Evolutionary conservation across 1,140 invertebrate genomes (phyloP).

Genomic region (Bursaphelenchus mucronatus): DNA sequence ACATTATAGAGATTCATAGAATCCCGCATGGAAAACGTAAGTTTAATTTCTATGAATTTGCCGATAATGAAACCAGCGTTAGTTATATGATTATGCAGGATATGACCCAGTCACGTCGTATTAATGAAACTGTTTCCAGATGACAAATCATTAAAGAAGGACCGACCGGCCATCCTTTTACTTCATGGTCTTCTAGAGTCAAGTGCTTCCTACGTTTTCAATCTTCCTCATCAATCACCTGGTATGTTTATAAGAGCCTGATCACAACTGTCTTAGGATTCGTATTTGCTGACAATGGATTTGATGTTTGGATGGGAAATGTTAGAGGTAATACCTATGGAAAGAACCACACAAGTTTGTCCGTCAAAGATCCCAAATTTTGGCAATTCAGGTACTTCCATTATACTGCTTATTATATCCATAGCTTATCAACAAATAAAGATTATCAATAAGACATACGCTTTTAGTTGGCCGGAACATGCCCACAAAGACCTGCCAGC

Average conservation of each 20-base stretch:
- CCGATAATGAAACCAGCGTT: too few species aligned
- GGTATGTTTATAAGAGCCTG: background rate
- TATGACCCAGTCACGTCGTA: too few species aligned
- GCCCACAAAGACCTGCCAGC: conserved; percentile 74
- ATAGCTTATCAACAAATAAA: too few species aligned
- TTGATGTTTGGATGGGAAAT: conserved; percentile 73
- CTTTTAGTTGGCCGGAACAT: conserved; percentile 64
- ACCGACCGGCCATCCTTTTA: conserved; percentile 53
- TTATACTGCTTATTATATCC: too few species aligned
- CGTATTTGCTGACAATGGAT: conserved; percentile 67
- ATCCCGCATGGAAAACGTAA: background rate
- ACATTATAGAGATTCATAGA: background rate
- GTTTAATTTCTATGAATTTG: too few species aligned
- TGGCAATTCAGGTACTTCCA: conserved; percentile 61
- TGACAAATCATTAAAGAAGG: background rate
- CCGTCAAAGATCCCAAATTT: conserved; percentile 45
- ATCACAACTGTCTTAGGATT: conserved; percentile 56
- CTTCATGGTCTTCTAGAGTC: conserved; percentile 74
- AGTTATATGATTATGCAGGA: too few species aligned
- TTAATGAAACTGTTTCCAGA: too few species aligned
- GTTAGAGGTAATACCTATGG: conserved; percentile 69
- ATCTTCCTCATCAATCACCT: conserved; percentile 26
- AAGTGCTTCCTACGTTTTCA: conserved; percentile 69
- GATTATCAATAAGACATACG: too few species aligned
- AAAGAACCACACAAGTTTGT: conserved; percentile 62